Percentiles rank a stretch among this genome's conserved stretches.
These are phyloP conservation scores for Sprattus sprattus DNA, from an alignment of 2,113 vertebrate species.

Conservation along the genomic window DNA sequence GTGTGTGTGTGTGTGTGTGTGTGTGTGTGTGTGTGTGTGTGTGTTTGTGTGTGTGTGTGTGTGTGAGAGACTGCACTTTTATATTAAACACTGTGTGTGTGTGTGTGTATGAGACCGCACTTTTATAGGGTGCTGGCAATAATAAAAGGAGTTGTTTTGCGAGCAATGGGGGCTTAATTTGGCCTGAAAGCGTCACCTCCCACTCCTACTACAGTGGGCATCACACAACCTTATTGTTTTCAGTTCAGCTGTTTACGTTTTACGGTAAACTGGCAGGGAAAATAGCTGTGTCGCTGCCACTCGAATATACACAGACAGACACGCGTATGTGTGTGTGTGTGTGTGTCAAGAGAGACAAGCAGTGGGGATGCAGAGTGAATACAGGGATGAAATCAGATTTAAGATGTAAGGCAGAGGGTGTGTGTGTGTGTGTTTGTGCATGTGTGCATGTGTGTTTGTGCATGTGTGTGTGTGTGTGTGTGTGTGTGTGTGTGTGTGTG, in stretches of 20 bases:
- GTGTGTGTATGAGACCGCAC: too few relatives aligned
- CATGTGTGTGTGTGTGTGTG: background rate
- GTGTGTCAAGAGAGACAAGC: too few relatives aligned
- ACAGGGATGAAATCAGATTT: background rate
- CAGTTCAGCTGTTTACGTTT: background rate
- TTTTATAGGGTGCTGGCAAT: background rate
- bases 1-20: too few relatives aligned
- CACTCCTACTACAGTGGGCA: background rate
- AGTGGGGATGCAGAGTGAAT: too few relatives aligned
- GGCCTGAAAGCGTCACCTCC: background rate
- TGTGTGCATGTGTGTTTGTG: background rate
- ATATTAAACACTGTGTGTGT: too few relatives aligned
- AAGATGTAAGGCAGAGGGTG: too few relatives aligned
- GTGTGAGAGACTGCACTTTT: too few relatives aligned
- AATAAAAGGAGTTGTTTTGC: background rate
- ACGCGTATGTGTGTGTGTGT: background rate
- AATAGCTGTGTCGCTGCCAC: background rate
- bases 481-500: background rate
- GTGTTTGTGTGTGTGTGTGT: too few relatives aligned
- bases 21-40: too few relatives aligned
- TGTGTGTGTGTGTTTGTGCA: too few relatives aligned
- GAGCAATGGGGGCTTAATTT: background rate
- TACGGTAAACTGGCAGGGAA: background rate
- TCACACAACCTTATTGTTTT: too few relatives aligned
- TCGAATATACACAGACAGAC: background rate